Percentiles rank a stretch among this genome's conserved stretches.
phyloP scores from a whole-genome alignment of 1,140 invertebrate genomes.

The Argopecten irradians region DNA sequence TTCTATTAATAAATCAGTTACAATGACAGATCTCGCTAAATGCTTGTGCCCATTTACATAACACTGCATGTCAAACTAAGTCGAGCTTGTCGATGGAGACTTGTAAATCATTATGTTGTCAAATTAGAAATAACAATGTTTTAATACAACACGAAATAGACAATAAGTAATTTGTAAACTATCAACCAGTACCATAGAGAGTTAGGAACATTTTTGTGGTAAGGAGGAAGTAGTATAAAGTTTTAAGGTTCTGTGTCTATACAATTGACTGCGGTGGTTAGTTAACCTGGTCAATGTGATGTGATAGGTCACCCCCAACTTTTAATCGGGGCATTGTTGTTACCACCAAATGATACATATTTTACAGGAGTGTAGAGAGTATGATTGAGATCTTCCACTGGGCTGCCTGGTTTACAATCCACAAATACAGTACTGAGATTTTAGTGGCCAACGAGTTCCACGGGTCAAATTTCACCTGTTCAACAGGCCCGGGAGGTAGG shows the following conservation, averaged over 20 bases:
- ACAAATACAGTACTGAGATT: constrained; percentile 71
- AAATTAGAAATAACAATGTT: too few relatives aligned
- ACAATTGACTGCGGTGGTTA: background rate
- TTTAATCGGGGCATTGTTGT: background rate
- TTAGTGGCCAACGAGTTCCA: constrained; percentile 70
- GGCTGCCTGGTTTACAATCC: constrained; percentile 63
- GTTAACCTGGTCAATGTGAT: too few relatives aligned
- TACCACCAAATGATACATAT: background rate
- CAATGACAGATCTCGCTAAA: too few relatives aligned
- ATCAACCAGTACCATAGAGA: too few relatives aligned
- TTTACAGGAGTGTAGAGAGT: constrained; percentile 51
- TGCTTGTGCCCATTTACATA: too few relatives aligned
- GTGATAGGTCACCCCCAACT: background rate
- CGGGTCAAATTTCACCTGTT: constrained; percentile 63
- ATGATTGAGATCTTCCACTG: constrained; percentile 67
- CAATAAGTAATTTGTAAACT: too few relatives aligned
- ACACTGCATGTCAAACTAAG: too few relatives aligned
- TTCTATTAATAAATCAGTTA: too few relatives aligned
- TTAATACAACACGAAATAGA: too few relatives aligned
- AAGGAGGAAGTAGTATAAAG: background rate
- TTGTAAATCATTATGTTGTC: too few relatives aligned
- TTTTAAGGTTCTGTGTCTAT: background rate
- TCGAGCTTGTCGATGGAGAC: too few relatives aligned
- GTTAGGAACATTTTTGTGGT: background rate
- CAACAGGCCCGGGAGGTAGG: background rate